These are phyloP conservation scores for Tetraneura akinire DNA, from an alignment of 1,140 invertebrate species.

Conservation along the genomic window DNA sequence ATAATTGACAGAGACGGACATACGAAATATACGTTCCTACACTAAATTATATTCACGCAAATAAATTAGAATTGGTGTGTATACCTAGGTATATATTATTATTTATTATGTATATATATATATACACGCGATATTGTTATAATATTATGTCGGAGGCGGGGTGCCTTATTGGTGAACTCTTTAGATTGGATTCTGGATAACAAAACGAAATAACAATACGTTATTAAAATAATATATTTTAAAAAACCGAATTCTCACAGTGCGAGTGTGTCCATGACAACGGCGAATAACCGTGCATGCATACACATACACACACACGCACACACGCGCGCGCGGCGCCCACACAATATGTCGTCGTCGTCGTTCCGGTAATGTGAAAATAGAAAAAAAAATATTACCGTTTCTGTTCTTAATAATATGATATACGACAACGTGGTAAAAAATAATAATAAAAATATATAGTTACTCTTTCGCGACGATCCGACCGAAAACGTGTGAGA, in stretches of 20 bases:
- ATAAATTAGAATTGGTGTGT: constrained; percentile 49
- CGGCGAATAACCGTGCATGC: not conserved
- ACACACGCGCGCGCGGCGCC: too few species aligned
- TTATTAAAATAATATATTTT: constrained; percentile 4
- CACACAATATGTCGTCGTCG: too few species aligned
- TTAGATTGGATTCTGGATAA: constrained; percentile 50
- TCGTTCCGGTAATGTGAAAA: constrained; percentile 10
- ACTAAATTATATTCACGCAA: constrained; percentile 42
- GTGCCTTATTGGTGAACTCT: constrained; percentile 46
- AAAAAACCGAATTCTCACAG: constrained; percentile 22
- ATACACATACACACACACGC: not conserved
- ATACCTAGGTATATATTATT: too few species aligned
- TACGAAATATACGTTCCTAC: not conserved
- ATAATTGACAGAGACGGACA: constrained; percentile 47
- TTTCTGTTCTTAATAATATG: not conserved
- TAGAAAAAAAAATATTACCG: not conserved
- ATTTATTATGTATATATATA: too few species aligned
- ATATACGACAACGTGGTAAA: not conserved
- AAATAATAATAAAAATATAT: not conserved
- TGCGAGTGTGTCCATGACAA: constrained; percentile 38
- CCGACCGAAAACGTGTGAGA: not conserved
- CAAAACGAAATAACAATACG: not conserved
- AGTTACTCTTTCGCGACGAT: not conserved
- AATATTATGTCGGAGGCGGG: constrained; percentile 14
- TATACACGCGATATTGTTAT: too few species aligned